Evolutionary conservation across 2,888 invertebrate genomes (phyloP), one percentile per base, ranked within the genome.

Genomic region (Nymphalis polychloros): DNA sequence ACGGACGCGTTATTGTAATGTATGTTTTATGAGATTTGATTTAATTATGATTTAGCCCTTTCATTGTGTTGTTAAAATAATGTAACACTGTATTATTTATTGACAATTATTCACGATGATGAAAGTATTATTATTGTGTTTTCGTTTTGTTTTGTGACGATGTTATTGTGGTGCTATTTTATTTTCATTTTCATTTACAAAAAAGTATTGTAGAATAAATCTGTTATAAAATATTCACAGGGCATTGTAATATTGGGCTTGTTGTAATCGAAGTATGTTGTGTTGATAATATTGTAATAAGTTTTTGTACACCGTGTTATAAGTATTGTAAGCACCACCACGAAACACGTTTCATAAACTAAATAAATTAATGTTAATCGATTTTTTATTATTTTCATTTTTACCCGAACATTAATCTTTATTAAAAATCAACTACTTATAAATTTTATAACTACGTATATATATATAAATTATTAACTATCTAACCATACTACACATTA

Each of bases 321-420:
- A 88, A 89, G 87, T 86, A 86, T 63, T 84, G 79, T 86, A 86
- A 79, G 82, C 90, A 91, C 91, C 83, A 81, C 88, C 89, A 91
- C 89, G 82, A 83, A 87, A 89, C 87, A 89, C 87, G 88, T 87
- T 87, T 89, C 86, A 86, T 89, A 85, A 89, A 86, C 83, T 86
- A 84, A 92, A 90, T 90, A 92, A 91, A 91, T 85, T 84, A 86
- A 91, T 90, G 89, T 91, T 90, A 89, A 88, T 90, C 87, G 82
- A 77, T 78, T 69, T 62, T 41, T 52, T 17, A 69, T 53, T 74
- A 75, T 75, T 52, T 67, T 73, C 75, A 75, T 73, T 73, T 73
- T 20, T 17, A 59, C 41, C 23, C 10, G 20, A 59, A 16, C 17
- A 10, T 49, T 41, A 17, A 3, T 59, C 8, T 41, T 31, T 64